phyloP scores from a whole-genome alignment of 2,797 vertebrate species.

The Sphenodon punctatus region DNA sequence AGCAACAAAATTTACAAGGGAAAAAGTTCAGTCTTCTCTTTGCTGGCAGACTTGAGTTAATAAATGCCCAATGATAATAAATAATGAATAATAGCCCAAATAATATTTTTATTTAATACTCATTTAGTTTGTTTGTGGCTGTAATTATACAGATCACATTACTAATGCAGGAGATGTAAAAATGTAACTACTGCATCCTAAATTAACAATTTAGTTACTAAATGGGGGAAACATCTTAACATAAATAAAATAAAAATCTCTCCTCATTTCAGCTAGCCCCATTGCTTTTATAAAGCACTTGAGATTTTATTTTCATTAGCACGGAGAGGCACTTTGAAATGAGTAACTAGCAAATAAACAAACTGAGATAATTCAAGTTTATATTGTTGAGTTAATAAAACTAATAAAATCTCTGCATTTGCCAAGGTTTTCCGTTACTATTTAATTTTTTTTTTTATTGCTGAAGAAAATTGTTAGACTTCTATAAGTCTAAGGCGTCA shows the following conservation, averaged over 20 bases:
- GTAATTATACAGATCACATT: conserved; percentile 14
- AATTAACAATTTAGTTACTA: conserved; percentile 63
- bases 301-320: conserved; percentile 77
- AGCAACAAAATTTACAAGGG: conserved; percentile 7
- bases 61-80: background rate
- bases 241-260: conserved; percentile 66
- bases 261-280: conserved; percentile 51
- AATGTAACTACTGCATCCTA: conserved; percentile 20
- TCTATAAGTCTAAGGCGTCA: conserved; percentile 35
- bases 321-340: conserved; percentile 71
- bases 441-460: conserved; percentile 61
- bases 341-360: conserved; percentile 76
- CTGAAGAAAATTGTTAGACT: conserved; percentile 54
- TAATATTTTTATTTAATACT: conserved; percentile 1
- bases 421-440: conserved; percentile 61
- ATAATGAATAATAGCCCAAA: background rate
- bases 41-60: conserved; percentile 11
- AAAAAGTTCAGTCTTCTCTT: background rate
- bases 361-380: conserved; percentile 74
- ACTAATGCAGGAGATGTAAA: conserved; percentile 22
- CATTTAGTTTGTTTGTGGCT: background rate
- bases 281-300: conserved; percentile 77
- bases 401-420: conserved; percentile 68
- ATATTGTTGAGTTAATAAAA: conserved; percentile 74
- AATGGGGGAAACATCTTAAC: conserved; percentile 59